Base-by-base conservation (phyloP, 2,888 invertebrate genomes). In the Amorpha juglandis region DNA sequence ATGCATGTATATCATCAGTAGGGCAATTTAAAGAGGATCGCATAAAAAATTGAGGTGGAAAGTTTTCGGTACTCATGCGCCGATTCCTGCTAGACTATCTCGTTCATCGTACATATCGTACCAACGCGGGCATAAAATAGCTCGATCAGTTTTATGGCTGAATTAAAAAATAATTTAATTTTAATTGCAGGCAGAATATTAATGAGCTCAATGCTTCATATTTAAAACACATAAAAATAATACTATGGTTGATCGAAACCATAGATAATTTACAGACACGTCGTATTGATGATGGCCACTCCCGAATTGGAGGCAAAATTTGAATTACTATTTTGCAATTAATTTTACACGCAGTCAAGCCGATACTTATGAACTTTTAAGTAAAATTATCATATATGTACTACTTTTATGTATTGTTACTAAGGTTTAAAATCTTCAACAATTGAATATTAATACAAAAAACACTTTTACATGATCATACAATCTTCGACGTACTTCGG, bases 211-310 rank as follows among this genome's bases (percentile, higher is more conserved):
- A 12, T 19, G 38, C 58, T 42, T 38, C 19, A 4, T 38, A 65
- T 19, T 70, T 62, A 67, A 62, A 68, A 70, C 71, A 76, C 71
- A 68, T 27, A 42, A 62, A 67, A 63, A 12, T 78, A 72, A 72
- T 79, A n/a, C 81, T 87, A 80, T 88, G 88, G 74, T 63, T 62
- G 77, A 70, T 79, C 78, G 75, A 78, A 69, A 76, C 72, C 84
- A 89, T 86, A 89, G 81, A 86, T 79, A 82, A 73, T 67, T 42
- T 81, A 84, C 80, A 90, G 89, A 91, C 91, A 91, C 91, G 91
- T 90, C 84, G 87, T 90, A 90, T 89, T 87, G 89, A 91, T 87
- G 85, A 83, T 84, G 87, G 88, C 92, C 93, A 88, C 91, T 92
- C 92, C 91, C 90, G 84, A 82, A 81, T 83, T 78, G 80, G 92